A percentile compares a stretch with the other conserved stretches of the same genome.
phyloP scores from a whole-genome alignment of 1,140 invertebrate genomes.

The Agrilus planipennis region DNA sequence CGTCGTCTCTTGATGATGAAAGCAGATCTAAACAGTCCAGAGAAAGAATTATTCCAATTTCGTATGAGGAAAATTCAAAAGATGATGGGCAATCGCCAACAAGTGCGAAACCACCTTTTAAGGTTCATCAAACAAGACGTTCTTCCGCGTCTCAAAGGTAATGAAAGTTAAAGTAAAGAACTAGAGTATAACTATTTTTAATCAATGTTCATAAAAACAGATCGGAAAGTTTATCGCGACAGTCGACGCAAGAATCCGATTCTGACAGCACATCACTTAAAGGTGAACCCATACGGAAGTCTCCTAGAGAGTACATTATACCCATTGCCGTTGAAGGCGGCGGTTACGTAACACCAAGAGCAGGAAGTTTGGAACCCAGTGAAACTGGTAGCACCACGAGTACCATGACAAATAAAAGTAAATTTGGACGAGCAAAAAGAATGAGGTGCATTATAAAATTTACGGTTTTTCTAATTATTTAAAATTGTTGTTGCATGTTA shows the following conservation, averaged over 20 bases:
- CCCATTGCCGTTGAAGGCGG: constrained; percentile 82
- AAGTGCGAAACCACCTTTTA: constrained; percentile 37
- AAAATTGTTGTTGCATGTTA: too few relatives aligned
- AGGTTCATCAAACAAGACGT: constrained; percentile 26
- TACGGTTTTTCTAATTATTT: too few relatives aligned
- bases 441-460: constrained; percentile 44
- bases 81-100: constrained; percentile 26
- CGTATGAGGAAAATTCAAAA: constrained; percentile 28
- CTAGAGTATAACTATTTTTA: background rate
- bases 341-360: constrained; percentile 68
- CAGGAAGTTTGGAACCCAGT: constrained; percentile 59
- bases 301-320: constrained; percentile 80
- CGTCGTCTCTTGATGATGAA: constrained; percentile 37
- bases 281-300: constrained; percentile 70
- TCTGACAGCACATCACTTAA: constrained; percentile 41
- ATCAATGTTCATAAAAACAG: constrained; percentile 4
- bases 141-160: constrained; percentile 28
- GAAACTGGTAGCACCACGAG: constrained; percentile 43
- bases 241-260: constrained; percentile 57
- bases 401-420: constrained; percentile 29
- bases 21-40: constrained; percentile 25
- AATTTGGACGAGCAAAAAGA: constrained; percentile 36
- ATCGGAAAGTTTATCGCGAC: constrained; percentile 42
- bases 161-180: constrained; percentile 2
- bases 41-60: constrained; percentile 47